Conservation (phyloP, 2,888 invertebrate genomes). For the Lysandra coridon region DNA sequence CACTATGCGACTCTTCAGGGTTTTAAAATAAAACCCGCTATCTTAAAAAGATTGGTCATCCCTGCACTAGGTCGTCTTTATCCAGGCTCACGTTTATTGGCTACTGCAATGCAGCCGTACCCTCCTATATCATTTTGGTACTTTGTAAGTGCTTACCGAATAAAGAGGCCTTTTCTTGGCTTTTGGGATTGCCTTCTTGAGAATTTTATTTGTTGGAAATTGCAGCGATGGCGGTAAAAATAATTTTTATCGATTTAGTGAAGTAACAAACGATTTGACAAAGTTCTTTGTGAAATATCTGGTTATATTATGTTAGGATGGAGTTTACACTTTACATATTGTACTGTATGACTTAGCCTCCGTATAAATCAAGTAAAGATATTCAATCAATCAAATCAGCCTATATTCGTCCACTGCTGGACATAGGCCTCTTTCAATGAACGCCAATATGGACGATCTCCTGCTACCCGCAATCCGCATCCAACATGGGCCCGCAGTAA, state of each 20-base stretch:
- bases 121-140: conserved; percentile 16
- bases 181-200: background rate
- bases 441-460: too few relatives aligned
- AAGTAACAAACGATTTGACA: background rate
- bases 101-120: conserved; percentile 19
- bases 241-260: background rate
- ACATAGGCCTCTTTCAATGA: too few relatives aligned
- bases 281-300: too few relatives aligned
- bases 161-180: conserved; percentile 2
- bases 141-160: conserved; percentile 4
- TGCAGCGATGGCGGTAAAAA: background rate
- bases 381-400: too few relatives aligned
- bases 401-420: too few relatives aligned
- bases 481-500: too few relatives aligned
- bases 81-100: conserved; percentile 12
- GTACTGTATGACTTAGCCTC: too few relatives aligned
- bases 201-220: background rate
- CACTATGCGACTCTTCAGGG: background rate
- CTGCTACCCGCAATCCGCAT: too few relatives aligned
- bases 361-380: too few relatives aligned
- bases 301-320: too few relatives aligned
- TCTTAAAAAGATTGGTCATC: background rate
- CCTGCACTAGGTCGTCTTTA: background rate
- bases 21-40: too few relatives aligned
- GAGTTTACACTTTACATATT: too few relatives aligned